Base-by-base conservation (phyloP, 2,113 vertebrate genomes). In the Platysternon megacephalum region DNA sequence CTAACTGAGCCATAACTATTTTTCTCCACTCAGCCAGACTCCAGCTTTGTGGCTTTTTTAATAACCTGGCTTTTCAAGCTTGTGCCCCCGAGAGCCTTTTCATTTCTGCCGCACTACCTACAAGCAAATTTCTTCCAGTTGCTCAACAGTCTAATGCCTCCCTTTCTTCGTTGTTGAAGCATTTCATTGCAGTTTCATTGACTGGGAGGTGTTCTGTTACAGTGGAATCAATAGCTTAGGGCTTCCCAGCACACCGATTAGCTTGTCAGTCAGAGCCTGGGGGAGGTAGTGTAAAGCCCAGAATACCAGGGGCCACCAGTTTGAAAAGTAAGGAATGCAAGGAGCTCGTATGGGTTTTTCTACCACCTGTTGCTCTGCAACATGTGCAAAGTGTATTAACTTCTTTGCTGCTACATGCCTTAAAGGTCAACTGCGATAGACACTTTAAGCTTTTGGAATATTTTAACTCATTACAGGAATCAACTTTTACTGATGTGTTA, bases 201-300 rank as follows among this genome's bases (percentile, higher is more conserved):
- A 99, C 98, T 98, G 99, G 98, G 98, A 98, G 99, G 99, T 99
- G 99, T 99, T 99, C 98, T 99, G 98, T 99, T 99, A 99, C 99
- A 98, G 98, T 98, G 98, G 99, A 99, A 99, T 99, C 99, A 99
- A 99, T 99, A 99, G 99, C 99, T 98, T 98, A 98, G 99, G 95
- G 98, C 99, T 99, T 99, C 99, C 99, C 98, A 98, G 99, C 98
- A 98, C 98, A 98, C 98, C 98, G 98, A 99, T 99, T 99, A 99
- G 99, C 99, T 99, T 99, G 99, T 99, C 99, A 99, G 98, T 99
- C 99, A 99, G 99, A 98, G 98, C 98, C 98, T 98, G 98, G 98
- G 99, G 98, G 98, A 99, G 98, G 98, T 97, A 94, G 98, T 98
- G 98, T 99, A 99, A 99, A 99, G 99, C 99, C 99, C 98, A 98